These are phyloP conservation scores for Peromyscus aztecus DNA, from an alignment of 2,797 vertebrate species.

Conservation along the genomic window DNA sequence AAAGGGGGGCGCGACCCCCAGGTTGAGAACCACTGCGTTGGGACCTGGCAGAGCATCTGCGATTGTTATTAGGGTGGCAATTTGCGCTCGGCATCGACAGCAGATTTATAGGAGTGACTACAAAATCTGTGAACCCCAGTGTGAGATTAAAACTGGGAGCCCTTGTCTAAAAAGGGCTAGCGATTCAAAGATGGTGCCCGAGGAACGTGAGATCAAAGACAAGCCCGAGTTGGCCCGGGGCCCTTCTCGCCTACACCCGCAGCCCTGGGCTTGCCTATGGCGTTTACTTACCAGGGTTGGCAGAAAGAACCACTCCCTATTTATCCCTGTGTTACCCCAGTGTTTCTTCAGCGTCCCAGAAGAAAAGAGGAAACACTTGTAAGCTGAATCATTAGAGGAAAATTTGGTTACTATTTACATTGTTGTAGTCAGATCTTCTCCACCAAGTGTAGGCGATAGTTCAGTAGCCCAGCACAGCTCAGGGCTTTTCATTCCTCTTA, in stretches of 20 bases:
- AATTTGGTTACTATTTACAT: neutral
- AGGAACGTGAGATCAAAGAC: neutral
- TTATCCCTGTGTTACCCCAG: neutral
- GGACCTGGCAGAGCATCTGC: neutral
- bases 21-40: neutral
- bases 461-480: neutral
- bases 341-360: neutral
- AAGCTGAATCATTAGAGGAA: neutral
- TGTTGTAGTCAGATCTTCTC: neutral
- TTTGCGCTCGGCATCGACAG: neutral
- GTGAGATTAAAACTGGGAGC: neutral
- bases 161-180: conserved; percentile 1
- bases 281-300: neutral
- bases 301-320: neutral
- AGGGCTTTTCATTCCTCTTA: neutral
- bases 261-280: neutral
- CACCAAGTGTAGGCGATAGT: neutral
- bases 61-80: neutral
- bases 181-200: conserved; percentile 8
- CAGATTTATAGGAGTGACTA: neutral
- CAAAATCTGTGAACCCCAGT: neutral
- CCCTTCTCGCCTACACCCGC: neutral
- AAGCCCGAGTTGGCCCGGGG: neutral
- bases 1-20: neutral
- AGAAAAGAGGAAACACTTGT: neutral